phyloP scores from a whole-genome alignment of 2,797 vertebrate species.

The Pseudochirops corinnae region DNA sequence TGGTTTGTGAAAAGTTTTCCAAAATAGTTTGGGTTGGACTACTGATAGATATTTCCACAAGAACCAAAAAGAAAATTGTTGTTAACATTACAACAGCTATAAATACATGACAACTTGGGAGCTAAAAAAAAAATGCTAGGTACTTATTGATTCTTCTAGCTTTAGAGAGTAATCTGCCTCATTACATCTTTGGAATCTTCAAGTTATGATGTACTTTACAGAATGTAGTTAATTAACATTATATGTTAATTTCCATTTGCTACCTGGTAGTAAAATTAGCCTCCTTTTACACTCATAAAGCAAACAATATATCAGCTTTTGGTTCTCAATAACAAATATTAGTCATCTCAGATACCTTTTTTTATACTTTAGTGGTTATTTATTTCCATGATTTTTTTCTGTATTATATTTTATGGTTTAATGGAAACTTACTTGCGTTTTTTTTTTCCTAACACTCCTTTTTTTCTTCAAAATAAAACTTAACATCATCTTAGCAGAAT shows the following conservation, averaged over 20 bases:
- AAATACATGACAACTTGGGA: constrained; percentile 1
- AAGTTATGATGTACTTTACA: constrained; percentile 27
- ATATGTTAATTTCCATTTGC: constrained; percentile 31
- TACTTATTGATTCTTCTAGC: not conserved
- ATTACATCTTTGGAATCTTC: constrained; percentile 4
- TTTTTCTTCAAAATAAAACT: constrained; percentile 39
- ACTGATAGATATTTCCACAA: constrained; percentile 23
- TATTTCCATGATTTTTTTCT: constrained; percentile 34
- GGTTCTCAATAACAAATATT: constrained; percentile 16
- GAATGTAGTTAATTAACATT: not conserved
- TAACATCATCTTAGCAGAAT: constrained; percentile 11
- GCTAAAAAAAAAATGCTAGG: constrained; percentile 10
- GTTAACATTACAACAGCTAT: constrained; percentile 13
- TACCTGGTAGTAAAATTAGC: not conserved
- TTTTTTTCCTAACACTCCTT: not conserved
- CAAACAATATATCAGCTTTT: not conserved
- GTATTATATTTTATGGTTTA: constrained; percentile 35
- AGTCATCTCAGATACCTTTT: constrained; percentile 27
- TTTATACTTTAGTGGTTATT: constrained; percentile 46
- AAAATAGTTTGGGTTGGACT: not conserved
- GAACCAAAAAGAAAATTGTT: constrained; percentile 18
- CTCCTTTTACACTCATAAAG: not conserved
- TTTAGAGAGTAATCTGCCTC: not conserved
- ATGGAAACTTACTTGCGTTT: not conserved
- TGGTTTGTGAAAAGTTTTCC: constrained; percentile 2